These are phyloP conservation scores for Folsomia candida DNA, from an alignment of 2,888 invertebrate genomes.

Conservation along the genomic window DNA sequence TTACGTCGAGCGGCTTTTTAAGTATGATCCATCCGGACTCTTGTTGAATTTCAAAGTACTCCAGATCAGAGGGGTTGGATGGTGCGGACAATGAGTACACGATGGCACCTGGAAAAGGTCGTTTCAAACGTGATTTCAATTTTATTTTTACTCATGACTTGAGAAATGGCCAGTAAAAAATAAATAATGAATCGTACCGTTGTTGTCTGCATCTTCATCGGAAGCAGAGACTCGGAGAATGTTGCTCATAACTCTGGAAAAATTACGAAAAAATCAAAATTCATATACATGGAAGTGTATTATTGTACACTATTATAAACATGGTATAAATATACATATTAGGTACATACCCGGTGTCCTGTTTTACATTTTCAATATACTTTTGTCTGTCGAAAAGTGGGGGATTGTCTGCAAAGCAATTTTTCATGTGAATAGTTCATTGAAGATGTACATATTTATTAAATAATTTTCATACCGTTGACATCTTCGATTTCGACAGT, in stretches of 20 bases:
- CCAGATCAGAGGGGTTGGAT: constrained; percentile 81
- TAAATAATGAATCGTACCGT: too few relatives aligned
- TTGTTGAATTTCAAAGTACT: constrained; percentile 94
- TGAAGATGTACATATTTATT: too few relatives aligned
- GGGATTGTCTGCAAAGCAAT: constrained; percentile 57
- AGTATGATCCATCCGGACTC: constrained; percentile 96
- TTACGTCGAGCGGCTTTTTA: constrained; percentile 93
- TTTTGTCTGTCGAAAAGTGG: constrained; percentile 94
- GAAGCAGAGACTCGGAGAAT: constrained; percentile 92
- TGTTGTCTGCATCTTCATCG: constrained; percentile 94
- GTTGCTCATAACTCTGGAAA: constrained; percentile 89
- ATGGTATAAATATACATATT: too few relatives aligned
- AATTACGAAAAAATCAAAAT: too few relatives aligned
- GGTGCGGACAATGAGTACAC: constrained; percentile 87
- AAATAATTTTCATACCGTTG: constrained; percentile 71
- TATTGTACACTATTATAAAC: too few relatives aligned
- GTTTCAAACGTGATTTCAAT: too few relatives aligned
- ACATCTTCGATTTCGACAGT: constrained; percentile 96
- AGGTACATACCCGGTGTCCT: constrained; percentile 95
- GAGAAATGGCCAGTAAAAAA: too few relatives aligned
- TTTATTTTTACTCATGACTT: too few relatives aligned
- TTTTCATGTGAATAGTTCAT: not conserved
- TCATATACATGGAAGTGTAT: too few relatives aligned
- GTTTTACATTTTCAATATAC: constrained; percentile 95
- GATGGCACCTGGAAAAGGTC: too few relatives aligned